phyloP scores from a whole-genome alignment of 2,888 invertebrate genomes.

The Brachycybe producta region DNA sequence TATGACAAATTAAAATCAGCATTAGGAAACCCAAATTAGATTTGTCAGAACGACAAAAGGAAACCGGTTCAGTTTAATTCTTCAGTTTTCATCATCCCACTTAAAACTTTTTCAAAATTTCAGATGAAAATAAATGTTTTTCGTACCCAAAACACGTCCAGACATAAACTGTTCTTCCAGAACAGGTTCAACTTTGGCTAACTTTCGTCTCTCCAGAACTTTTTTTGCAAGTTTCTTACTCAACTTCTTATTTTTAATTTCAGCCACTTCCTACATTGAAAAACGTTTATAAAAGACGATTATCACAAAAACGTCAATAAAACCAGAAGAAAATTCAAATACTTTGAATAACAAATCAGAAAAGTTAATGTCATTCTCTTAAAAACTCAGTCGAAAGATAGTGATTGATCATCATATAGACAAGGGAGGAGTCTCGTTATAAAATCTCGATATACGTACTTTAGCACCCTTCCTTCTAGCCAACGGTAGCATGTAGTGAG shows the following conservation, averaged over 20 bases:
- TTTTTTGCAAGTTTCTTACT: conserved; percentile 86
- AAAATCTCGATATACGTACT: no score
- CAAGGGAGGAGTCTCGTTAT: no score
- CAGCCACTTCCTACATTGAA: conserved; percentile 58
- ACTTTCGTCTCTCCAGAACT: conserved; percentile 80
- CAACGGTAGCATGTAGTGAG: conserved; percentile 86
- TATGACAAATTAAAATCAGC: conserved; percentile 17
- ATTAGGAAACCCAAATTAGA: neutral
- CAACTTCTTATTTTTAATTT: conserved; percentile 83
- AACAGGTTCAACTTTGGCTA: conserved; percentile 82
- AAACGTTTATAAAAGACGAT: no score
- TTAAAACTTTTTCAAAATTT: neutral
- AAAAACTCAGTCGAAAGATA: conserved; percentile 29
- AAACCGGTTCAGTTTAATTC: neutral
- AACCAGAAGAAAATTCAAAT: no score
- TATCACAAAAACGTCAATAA: no score
- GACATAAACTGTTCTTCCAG: conserved; percentile 95
- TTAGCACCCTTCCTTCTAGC: conserved; percentile 96
- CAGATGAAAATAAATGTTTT: neutral
- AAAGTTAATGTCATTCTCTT: no score
- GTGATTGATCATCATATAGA: conserved; percentile 20
- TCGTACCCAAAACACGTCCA: conserved; percentile 81
- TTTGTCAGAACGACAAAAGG: conserved; percentile 10
- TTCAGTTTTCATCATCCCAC: conserved; percentile 2
- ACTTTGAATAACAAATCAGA: no score